Percentiles rank a stretch among this genome's conserved stretches.
phyloP scores from a whole-genome alignment of 2,888 invertebrate species.

The Philopedon plagiatum region DNA sequence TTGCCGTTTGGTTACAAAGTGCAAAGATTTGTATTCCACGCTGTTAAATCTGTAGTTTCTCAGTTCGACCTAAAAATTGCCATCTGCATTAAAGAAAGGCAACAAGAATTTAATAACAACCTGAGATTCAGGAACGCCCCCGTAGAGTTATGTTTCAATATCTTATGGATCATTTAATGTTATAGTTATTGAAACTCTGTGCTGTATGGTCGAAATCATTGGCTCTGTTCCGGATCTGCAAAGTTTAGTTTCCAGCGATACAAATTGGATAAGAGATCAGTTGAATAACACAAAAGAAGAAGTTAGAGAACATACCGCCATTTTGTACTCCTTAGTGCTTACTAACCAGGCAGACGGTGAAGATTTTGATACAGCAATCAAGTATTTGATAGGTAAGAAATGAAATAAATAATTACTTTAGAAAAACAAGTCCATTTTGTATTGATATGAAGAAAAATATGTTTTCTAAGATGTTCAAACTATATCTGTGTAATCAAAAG shows the following conservation, averaged over 20 bases:
- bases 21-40: too few relatives aligned
- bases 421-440: too few relatives aligned
- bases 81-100: too few relatives aligned
- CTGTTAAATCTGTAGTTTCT: too few relatives aligned
- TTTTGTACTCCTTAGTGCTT: slow-evolving; percentile 80
- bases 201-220: slow-evolving; percentile 87
- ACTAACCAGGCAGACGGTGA: slow-evolving; percentile 72
- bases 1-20: too few relatives aligned
- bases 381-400: slow-evolving; percentile 69
- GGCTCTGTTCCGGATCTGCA: slow-evolving; percentile 84
- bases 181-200: slow-evolving; percentile 76
- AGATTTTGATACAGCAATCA: slow-evolving; percentile 73
- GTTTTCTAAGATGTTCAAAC: too few relatives aligned
- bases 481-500: too few relatives aligned
- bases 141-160: background rate
- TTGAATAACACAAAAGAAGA: slow-evolving; percentile 83
- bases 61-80: too few relatives aligned
- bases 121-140: too few relatives aligned
- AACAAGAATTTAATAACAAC: too few relatives aligned
- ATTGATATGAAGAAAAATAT: too few relatives aligned
- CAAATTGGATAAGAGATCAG: slow-evolving; percentile 75
- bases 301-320: slow-evolving; percentile 80
- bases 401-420: too few relatives aligned
- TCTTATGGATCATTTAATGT: slow-evolving; percentile 11
- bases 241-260: slow-evolving; percentile 74